Conservation (phyloP, 2,888 invertebrate genomes). For the Sinohyriopsis cumingii region DNA sequence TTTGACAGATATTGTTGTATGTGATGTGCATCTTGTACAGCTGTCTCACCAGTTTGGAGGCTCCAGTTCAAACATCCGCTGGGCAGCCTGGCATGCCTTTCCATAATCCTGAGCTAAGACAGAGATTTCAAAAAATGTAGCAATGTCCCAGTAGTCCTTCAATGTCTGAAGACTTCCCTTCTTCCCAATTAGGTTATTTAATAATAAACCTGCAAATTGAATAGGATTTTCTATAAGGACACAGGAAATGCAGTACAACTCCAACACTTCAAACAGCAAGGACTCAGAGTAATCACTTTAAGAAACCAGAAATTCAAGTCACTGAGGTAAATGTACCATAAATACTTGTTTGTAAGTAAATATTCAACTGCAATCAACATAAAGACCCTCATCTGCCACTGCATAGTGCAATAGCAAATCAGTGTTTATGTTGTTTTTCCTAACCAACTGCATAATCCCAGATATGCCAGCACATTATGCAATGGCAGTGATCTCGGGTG, state of each 20-base stretch:
- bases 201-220: conserved; percentile 81
- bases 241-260: background rate
- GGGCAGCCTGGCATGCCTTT: conserved; percentile 96
- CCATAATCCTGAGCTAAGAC: conserved; percentile 97
- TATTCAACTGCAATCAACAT: too few species aligned
- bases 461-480: too few species aligned
- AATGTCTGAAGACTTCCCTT: conserved; percentile 95
- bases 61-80: conserved; percentile 76
- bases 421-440: too few species aligned
- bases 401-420: too few species aligned
- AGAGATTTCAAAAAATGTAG: conserved; percentile 98
- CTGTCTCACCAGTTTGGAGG: conserved; percentile 74
- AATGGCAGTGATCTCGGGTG: too few species aligned
- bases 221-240: background rate
- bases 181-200: conserved; percentile 97
- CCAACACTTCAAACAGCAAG: too few species aligned
- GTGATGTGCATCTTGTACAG: background rate
- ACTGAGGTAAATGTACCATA: too few species aligned
- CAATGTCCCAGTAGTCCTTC: conserved; percentile 99
- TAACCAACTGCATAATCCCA: too few species aligned
- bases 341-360: too few species aligned
- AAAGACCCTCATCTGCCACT: too few species aligned
- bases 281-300: too few species aligned
- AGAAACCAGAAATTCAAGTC: too few species aligned
- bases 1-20: background rate